Evolutionary conservation across 1,140 invertebrate genomes (phyloP), one percentile per base, ranked within the genome.

Genomic region (Heterodera schachtii): DNA sequence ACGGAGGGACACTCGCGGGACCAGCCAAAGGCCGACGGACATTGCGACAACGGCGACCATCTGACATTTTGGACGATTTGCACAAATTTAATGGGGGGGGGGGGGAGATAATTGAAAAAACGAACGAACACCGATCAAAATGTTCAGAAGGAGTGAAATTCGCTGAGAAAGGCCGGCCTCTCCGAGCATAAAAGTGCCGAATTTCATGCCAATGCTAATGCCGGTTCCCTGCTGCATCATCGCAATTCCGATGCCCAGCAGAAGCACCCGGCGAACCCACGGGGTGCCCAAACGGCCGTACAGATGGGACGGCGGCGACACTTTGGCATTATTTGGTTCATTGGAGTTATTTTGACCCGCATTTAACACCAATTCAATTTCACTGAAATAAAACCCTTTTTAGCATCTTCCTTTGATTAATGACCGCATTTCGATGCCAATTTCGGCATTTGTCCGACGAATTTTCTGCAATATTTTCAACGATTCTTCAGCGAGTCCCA

Each of bases 241-340:
- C 31, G 46, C 75, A 60, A 78, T 78, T 52, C 75, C 75, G 46
- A 78, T 78, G 60, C 75, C 75, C 2, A 78, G n/a, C 44, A 78
- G 46, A 52, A 78, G 75, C 41, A 78, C 44, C n/a, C 52, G 13
- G 9, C 31, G 60, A 13, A 44, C 47, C 47, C n/a, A 19, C 41
- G 31, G 46, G 13, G 60, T 78, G 60, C 60, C 49, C 41, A 52
- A 44, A 60, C 67, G 67, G 67, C 43, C 3, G 60, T 41, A 64
- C 60, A 52, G 43, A n/a, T 21, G 21, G 9, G n/a, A n/a, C 41
- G 19, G 19, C 16, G 46, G 60, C 44, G 44, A 44, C 16, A 7
- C 60, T 31, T 67, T 11, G 31, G n/a, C 47, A 78, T 41, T 78
- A 67, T 78, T 21, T 64, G 31, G 31, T 1, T 78, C 19, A 78